A percentile compares a stretch with the other conserved stretches of the same genome.
phyloP scores from a whole-genome alignment of 2,797 vertebrate species.

The Phataginus tetradactyla region DNA sequence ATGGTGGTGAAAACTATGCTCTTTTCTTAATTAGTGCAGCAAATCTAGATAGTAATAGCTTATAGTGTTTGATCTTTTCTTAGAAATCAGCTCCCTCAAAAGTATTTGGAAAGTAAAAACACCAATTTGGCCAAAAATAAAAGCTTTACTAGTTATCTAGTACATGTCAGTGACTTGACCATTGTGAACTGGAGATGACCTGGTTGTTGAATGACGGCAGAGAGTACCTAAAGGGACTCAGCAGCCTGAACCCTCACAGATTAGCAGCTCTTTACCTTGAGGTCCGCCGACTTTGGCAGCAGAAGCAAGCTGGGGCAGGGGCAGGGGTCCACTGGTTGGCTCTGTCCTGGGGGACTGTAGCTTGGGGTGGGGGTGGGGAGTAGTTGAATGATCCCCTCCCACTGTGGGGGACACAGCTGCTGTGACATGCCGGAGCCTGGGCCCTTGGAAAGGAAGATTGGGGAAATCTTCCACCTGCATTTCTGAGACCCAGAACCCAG shows the following conservation, averaged over 20 bases:
- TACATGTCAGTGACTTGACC: background rate
- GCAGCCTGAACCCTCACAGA: conserved; percentile 5
- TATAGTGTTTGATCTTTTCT: background rate
- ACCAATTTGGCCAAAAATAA: background rate
- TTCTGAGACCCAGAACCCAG: background rate
- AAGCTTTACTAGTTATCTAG: background rate
- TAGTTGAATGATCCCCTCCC: conserved; percentile 26
- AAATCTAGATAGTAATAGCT: background rate
- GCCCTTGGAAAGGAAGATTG: conserved; percentile 25
- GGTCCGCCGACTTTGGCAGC: conserved; percentile 39
- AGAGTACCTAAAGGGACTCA: background rate
- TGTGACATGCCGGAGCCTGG: background rate
- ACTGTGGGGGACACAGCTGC: conserved; percentile 21
- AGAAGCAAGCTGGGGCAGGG: background rate
- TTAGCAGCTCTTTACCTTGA: conserved; percentile 38
- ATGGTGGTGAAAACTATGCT: background rate
- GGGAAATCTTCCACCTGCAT: background rate
- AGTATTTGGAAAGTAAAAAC: conserved; percentile 13
- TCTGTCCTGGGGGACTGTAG: conserved; percentile 40
- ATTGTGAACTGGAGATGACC: background rate
- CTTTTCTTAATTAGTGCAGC: background rate
- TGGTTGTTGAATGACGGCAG: background rate
- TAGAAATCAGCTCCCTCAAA: background rate
- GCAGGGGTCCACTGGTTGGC: background rate
- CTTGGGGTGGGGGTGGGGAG: background rate